phyloP scores from a whole-genome alignment of 2,113 vertebrate species.

The Platycercus adscitus region DNA sequence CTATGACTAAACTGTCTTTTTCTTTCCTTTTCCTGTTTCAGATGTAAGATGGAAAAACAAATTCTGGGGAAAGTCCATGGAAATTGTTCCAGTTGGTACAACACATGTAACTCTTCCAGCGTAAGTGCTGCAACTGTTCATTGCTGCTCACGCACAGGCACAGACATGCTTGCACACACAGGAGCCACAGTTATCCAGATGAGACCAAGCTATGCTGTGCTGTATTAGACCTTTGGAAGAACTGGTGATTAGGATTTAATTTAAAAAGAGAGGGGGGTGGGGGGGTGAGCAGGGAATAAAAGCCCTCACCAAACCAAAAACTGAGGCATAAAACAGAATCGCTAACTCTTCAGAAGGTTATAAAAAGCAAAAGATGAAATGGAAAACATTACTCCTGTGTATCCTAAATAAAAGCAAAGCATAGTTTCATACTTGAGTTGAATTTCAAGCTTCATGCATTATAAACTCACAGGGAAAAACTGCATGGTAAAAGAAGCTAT shows the following conservation, averaged over 20 bases:
- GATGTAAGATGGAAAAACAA: constrained; percentile 99
- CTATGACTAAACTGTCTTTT: neutral
- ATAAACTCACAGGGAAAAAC: neutral
- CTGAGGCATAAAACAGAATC: neutral
- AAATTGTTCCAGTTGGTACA: constrained; percentile 95
- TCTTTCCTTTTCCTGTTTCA: constrained; percentile 63
- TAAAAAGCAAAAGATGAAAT: neutral
- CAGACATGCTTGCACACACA: neutral
- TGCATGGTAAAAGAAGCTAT: neutral
- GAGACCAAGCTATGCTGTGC: neutral
- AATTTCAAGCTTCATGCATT: neutral
- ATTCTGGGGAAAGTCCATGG: constrained; percentile 99
- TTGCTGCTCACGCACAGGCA: neutral
- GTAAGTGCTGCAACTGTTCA: constrained; percentile 72
- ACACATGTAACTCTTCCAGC: constrained; percentile 88
- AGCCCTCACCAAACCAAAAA: neutral
- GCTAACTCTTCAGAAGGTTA: neutral
- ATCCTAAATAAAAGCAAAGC: neutral
- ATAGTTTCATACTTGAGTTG: neutral
- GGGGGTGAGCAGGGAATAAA: fast-evolving
- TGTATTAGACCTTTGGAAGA: neutral
- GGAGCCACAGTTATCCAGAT: neutral
- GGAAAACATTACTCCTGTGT: neutral
- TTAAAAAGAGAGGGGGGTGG: fast-evolving
- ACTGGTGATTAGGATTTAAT: neutral